A percentile compares a stretch with the other conserved stretches of the same genome.
Conservation (phyloP, 2,797 vertebrate genomes). For the Lepus oiostolus region DNA sequence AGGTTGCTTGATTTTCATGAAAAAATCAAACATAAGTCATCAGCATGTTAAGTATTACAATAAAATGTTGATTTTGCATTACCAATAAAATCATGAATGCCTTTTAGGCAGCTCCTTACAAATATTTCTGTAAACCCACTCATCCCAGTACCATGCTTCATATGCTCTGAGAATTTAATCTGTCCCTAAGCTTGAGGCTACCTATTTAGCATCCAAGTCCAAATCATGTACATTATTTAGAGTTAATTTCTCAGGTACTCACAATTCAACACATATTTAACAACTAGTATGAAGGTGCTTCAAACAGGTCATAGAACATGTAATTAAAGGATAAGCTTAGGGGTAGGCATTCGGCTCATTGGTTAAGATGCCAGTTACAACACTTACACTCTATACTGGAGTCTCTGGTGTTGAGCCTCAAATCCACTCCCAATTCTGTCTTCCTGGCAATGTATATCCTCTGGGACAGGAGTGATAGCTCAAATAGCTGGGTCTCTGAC, state of each 20-base stretch:
- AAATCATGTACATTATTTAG: slow-evolving; percentile 42
- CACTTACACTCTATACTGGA: too few relatives aligned
- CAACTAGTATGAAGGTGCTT: not conserved
- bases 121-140: slow-evolving; percentile 39
- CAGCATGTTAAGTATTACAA: not conserved
- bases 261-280: not conserved
- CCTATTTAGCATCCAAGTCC: not conserved
- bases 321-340: too few relatives aligned
- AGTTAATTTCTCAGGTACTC: slow-evolving; percentile 6
- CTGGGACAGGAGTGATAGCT: too few relatives aligned
- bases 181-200: not conserved
- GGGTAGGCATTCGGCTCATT: too few relatives aligned
- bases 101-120: not conserved
- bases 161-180: not conserved
- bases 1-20: not conserved
- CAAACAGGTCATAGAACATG: too few relatives aligned
- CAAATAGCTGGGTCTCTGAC: too few relatives aligned
- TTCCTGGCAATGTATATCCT: too few relatives aligned
- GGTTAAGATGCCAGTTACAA: too few relatives aligned
- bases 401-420: too few relatives aligned
- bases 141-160: not conserved
- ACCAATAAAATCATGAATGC: not conserved
- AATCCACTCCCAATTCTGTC: too few relatives aligned
- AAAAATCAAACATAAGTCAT: slow-evolving; percentile 45
- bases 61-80: slow-evolving; percentile 24